phyloP scores from a whole-genome alignment of 2,888 invertebrate genomes.

The Noctua comes region DNA sequence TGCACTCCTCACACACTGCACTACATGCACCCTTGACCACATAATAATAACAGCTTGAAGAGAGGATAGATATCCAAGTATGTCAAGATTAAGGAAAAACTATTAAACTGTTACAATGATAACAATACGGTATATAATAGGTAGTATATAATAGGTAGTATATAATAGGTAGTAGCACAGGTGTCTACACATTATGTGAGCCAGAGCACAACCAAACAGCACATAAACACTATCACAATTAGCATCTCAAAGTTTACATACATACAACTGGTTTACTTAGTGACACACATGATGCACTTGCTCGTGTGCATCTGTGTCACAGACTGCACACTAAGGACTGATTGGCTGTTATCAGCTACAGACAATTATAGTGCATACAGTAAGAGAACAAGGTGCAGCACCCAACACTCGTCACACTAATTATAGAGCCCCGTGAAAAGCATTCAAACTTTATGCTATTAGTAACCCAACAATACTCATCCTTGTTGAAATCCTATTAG shows the following conservation, averaged over 20 bases:
- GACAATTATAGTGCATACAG: constrained; percentile 22
- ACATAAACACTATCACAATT: background rate
- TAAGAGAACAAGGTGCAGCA: constrained; percentile 32
- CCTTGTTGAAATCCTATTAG: background rate
- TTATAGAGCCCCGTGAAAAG: background rate
- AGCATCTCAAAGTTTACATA: constrained; percentile 1
- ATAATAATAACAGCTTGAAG: background rate
- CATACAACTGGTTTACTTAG: constrained; percentile 16
- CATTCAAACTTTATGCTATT: background rate
- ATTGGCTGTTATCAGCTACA: constrained; percentile 38
- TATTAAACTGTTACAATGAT: background rate
- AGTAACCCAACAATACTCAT: background rate
- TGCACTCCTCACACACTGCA: background rate
- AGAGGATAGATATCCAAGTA: too few relatives aligned
- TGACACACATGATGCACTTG: background rate
- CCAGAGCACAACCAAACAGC: background rate
- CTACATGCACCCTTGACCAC: background rate
- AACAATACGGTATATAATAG: too few relatives aligned
- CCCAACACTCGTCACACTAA: constrained; percentile 16
- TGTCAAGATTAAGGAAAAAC: background rate
- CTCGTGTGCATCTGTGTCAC: background rate
- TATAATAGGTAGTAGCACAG: background rate
- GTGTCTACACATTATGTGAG: background rate
- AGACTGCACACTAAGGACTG: constrained; percentile 6
- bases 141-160: too few relatives aligned